A percentile compares a stretch with the other conserved stretches of the same genome.
Conservation (phyloP, 2,797 vertebrate species). For the Anguilla anguilla region DNA sequence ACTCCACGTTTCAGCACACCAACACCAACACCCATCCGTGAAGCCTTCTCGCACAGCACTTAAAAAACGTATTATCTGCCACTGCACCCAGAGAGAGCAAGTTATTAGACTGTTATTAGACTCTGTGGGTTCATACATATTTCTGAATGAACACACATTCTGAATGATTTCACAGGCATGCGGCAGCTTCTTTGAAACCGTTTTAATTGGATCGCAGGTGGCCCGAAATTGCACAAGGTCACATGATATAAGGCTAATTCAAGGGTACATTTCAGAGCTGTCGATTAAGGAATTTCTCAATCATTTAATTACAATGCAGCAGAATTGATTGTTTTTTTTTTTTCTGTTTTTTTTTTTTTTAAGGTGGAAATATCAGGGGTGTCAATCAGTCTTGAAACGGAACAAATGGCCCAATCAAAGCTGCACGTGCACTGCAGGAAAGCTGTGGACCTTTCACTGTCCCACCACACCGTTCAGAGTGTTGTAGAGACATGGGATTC, state of each 20-base stretch:
- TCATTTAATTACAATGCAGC: background rate
- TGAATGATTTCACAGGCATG: background rate
- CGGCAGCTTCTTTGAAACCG: background rate
- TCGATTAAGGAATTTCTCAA: background rate
- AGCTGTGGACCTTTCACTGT: background rate
- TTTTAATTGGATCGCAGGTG: background rate
- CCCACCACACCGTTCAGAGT: background rate
- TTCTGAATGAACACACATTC: background rate
- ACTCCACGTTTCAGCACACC: background rate
- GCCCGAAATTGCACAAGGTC: background rate
- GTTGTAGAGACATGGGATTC: background rate
- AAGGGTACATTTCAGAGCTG: background rate
- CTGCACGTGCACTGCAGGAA: background rate
- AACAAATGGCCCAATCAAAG: background rate
- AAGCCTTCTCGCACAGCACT: background rate
- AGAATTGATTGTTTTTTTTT: background rate
- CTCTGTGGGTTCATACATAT: background rate
- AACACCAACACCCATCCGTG: background rate
- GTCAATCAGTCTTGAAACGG: background rate
- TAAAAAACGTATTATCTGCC: conserved; percentile 1
- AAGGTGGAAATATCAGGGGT: background rate
- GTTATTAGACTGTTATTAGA: background rate
- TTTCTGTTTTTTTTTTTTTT: background rate
- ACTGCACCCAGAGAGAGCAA: background rate
- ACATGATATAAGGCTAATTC: background rate